Conservation (phyloP, 1,140 invertebrate species). For the Teleogryllus occipitalis region DNA sequence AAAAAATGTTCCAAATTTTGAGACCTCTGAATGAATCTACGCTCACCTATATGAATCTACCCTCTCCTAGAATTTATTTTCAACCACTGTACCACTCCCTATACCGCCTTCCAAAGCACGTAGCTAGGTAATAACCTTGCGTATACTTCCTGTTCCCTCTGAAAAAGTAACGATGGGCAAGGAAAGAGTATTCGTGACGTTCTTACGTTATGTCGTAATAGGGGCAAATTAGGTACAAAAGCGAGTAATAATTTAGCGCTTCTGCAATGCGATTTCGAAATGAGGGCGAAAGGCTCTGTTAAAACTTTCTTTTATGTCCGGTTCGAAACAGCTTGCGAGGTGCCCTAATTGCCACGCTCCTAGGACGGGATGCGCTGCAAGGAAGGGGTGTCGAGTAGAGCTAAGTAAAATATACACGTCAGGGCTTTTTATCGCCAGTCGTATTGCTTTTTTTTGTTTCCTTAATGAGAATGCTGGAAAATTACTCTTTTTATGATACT, state of each 20-base stretch:
- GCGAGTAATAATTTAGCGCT: background rate
- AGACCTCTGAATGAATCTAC: too few species aligned
- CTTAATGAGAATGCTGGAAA: too few species aligned
- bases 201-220: background rate
- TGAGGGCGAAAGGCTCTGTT: background rate
- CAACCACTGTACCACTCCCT: too few species aligned
- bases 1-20: too few species aligned
- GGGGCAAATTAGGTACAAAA: background rate
- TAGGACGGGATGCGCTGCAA: background rate
- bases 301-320: background rate
- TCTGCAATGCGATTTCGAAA: background rate
- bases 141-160: background rate
- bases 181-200: background rate
- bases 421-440: too few species aligned
- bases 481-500: too few species aligned
- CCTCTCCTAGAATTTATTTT: too few species aligned
- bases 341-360: background rate
- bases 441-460: too few species aligned
- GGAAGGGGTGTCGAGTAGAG: background rate
- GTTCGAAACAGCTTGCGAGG: background rate
- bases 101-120: too few species aligned
- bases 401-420: too few species aligned
- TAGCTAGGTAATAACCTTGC: too few species aligned
- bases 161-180: background rate
- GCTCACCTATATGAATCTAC: too few species aligned